Base-by-base conservation (phyloP, 2,113 vertebrate genomes). In the Upupa epops region DNA sequence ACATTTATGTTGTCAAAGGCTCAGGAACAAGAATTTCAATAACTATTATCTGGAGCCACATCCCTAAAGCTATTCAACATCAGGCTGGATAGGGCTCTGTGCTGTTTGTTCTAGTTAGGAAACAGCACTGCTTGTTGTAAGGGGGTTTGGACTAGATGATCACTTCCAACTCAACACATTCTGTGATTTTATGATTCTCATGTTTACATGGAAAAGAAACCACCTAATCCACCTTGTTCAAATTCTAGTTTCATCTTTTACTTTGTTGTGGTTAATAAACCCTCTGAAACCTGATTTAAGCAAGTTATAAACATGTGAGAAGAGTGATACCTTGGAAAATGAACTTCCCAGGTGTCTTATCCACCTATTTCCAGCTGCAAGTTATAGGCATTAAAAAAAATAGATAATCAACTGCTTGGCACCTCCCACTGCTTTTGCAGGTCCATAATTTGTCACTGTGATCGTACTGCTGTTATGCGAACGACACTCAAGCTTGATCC, bases 391-490 rank as follows among this genome's bases (percentile, higher is more conserved):
- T 54, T 37, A 61, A 82, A 84, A 76, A 88, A 65, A 88, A 64
- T n/a, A 78, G 42, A 72, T 15, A 42, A 42, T 15, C 40, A 84
- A 65, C 12, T 86, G 42, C 19, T 68, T 63, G 29, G n/a, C 75
- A 88, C 15, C 72, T 83, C 48, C 54, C 76, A 82, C 29, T n/a
- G 58, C 88, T 74, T 95, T 60, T 78, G 11, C 48, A n/a, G 17
- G 26, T 74, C 83, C 82, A 68, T 51, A 84, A 93, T 93, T 69
- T 34, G 88, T 89, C 85, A 76, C 13, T 42, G 59, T 81, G 83
- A 89, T 83, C 51, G 58, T 54, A 94, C 73, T 78, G 90, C 59
- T 75, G 58, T 55, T 89, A 64, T 18, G 24, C 18, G 79, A 84
- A 51, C 55, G 68, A 85, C 79, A 68, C 52, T 76, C 82, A 72